Conservation (phyloP, 2,888 invertebrate genomes). For the Eupithecia insigniata region DNA sequence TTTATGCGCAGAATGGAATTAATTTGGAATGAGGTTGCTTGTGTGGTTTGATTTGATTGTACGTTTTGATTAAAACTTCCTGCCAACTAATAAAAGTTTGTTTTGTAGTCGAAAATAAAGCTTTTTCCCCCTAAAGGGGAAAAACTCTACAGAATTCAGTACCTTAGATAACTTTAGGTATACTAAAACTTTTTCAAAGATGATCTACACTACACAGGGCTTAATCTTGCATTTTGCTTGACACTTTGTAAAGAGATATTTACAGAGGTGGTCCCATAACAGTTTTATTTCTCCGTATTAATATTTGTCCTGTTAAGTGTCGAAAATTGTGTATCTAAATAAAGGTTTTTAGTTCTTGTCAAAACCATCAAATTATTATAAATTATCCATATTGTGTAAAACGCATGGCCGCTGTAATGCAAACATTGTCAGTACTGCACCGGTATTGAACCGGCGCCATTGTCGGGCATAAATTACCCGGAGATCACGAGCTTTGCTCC, state of each 20-base stretch:
- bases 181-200: not conserved
- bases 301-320: no score
- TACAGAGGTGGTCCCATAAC: no score
- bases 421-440: not conserved
- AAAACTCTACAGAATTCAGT: no score
- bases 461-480: conserved; percentile 11
- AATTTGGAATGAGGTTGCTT: conserved; percentile 5
- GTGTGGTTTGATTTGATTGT: conserved; percentile 8
- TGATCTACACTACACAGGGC: no score
- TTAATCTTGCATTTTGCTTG: no score
- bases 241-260: no score
- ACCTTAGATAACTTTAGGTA: not conserved
- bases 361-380: not conserved
- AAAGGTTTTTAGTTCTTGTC: no score
- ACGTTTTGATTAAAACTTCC: not conserved
- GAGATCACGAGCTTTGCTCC: not conserved
- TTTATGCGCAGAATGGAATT: conserved; percentile 10
- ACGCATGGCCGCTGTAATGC: not conserved
- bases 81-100: not conserved
- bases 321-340: no score
- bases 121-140: no score
- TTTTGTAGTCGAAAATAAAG: not conserved
- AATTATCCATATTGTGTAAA: not conserved
- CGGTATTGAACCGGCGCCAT: conserved; percentile 11
- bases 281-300: no score